Percentiles rank a stretch among this genome's conserved stretches.
Conservation (phyloP, 2,888 invertebrate genomes). For the Euplagia quadripunctaria region DNA sequence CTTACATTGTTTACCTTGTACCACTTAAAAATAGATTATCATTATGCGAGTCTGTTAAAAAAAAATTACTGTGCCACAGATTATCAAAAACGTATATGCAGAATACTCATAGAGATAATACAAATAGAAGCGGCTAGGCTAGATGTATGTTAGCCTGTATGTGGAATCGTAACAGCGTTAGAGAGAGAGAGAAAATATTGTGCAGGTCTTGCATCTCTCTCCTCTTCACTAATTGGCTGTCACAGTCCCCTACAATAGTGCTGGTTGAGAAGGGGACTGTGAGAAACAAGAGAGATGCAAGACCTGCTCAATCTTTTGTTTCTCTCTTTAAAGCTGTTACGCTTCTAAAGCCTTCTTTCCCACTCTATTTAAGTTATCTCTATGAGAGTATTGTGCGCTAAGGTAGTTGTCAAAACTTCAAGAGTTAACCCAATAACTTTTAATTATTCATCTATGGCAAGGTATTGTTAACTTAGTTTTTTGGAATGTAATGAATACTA, state of each 20-base stretch:
- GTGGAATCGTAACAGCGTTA: too few relatives aligned
- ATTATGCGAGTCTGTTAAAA: constrained; percentile 24
- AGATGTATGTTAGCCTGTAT: not conserved
- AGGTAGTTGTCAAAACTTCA: not conserved
- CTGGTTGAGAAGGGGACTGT: too few relatives aligned
- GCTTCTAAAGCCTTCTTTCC: too few relatives aligned
- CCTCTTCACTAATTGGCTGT: too few relatives aligned
- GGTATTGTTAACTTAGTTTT: not conserved
- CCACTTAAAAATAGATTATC: constrained; percentile 21
- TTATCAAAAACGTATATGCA: not conserved
- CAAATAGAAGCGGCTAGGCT: not conserved
- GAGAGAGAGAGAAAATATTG: too few relatives aligned
- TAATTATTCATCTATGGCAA: not conserved
- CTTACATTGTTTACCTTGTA: constrained; percentile 42
- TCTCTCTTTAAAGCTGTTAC: too few relatives aligned
- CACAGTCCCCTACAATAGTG: too few relatives aligned
- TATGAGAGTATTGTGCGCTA: not conserved
- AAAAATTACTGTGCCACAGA: not conserved
- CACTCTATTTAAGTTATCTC: too few relatives aligned
- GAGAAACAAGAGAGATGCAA: too few relatives aligned
- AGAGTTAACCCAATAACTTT: not conserved
- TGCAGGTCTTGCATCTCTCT: too few relatives aligned
- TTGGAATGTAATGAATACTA: too few relatives aligned
- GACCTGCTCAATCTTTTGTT: too few relatives aligned
- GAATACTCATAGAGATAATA: not conserved